Evolutionary conservation across 2,888 invertebrate genomes (phyloP).

Genomic region (Callosobruchus maculatus): DNA sequence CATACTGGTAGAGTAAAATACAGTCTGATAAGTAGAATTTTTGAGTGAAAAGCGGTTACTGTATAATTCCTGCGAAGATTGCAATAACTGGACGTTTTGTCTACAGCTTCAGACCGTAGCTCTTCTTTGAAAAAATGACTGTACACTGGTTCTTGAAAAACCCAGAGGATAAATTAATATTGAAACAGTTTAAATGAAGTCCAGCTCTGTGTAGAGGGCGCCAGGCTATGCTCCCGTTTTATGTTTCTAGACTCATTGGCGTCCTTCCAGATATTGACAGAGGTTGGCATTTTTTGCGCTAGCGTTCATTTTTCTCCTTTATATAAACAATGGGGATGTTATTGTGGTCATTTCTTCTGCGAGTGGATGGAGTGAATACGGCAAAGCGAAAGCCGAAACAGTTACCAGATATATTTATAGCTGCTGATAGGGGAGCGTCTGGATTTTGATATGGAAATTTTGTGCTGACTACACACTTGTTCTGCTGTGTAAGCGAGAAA

Average conservation of each 20-base stretch:
- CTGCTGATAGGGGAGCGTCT: not conserved
- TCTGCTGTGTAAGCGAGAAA: not conserved
- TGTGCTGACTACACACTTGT: not conserved
- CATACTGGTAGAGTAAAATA: too few relatives aligned
- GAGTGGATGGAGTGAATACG: not conserved
- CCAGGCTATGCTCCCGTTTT: constrained; percentile 32
- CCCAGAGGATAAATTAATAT: too few relatives aligned
- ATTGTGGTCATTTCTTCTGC: not conserved
- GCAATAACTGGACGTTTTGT: too few relatives aligned
- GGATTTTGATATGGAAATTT: not conserved
- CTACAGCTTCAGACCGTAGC: too few relatives aligned
- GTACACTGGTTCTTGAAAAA: too few relatives aligned
- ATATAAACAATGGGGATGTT: not conserved
- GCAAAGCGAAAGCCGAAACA: not conserved
- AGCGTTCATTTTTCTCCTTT: not conserved
- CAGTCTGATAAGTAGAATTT: too few relatives aligned
- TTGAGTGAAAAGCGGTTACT: too few relatives aligned
- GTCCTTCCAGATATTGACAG: constrained; percentile 14
- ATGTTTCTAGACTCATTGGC: constrained; percentile 36
- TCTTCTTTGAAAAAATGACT: too few relatives aligned
- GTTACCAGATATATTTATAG: not conserved
- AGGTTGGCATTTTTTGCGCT: not conserved
- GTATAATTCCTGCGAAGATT: too few relatives aligned
- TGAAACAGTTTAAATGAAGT: not conserved
- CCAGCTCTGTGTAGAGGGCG: constrained; percentile 12